Evolutionary conservation across 2,113 vertebrate species (phyloP).

Genomic region (Ageneiosus marmoratus): DNA sequence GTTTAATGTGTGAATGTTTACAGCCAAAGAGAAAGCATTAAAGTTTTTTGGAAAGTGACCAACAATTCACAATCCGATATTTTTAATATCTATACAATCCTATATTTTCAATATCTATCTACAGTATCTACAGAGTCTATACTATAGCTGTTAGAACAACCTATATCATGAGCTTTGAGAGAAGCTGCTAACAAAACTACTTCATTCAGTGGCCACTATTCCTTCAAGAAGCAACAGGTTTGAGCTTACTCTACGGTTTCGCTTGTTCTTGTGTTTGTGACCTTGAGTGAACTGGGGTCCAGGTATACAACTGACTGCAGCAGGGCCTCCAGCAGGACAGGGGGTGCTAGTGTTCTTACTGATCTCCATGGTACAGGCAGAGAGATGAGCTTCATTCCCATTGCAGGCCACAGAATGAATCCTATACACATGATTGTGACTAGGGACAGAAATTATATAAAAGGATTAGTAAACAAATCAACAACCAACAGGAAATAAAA

Average conservation of each 20-base stretch:
- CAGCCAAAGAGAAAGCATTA: not conserved
- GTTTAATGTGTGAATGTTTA: not conserved
- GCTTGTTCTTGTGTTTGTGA: constrained; percentile 70
- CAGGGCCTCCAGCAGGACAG: constrained; percentile 78
- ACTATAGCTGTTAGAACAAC: not conserved
- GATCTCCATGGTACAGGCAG: constrained; percentile 85
- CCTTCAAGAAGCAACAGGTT: not conserved
- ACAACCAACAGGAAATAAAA: not conserved
- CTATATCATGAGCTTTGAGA: not conserved
- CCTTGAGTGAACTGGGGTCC: constrained; percentile 74
- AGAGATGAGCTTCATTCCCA: constrained; percentile 88
- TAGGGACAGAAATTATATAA: constrained; percentile 18
- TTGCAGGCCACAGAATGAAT: constrained; percentile 85
- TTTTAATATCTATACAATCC: too few relatives aligned
- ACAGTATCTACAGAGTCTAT: too few relatives aligned
- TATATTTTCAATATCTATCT: not conserved
- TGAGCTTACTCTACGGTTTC: constrained; percentile 31
- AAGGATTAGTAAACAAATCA: not conserved
- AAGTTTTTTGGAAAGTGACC: not conserved
- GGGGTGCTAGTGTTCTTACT: constrained; percentile 74
- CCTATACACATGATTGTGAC: constrained; percentile 25
- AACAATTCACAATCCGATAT: too few relatives aligned
- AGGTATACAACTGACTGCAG: constrained; percentile 83
- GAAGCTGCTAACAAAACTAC: not conserved
- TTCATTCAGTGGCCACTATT: not conserved